Evolutionary conservation across 2,113 vertebrate genomes (phyloP).

Genomic region (Dicaeum eximium): DNA sequence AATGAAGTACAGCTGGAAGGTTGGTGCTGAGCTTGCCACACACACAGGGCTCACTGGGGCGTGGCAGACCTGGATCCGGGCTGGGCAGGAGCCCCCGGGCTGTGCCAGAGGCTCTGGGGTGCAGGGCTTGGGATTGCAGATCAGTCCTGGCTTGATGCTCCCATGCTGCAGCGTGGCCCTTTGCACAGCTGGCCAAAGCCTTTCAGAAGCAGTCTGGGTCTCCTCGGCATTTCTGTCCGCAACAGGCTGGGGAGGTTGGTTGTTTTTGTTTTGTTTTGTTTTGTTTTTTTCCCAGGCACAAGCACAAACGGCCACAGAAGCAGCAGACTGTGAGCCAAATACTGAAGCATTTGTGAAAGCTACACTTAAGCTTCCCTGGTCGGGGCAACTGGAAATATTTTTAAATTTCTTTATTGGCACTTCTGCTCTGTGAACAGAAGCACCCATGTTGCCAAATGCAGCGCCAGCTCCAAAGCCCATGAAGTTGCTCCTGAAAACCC

Average conservation of each 20-base stretch:
- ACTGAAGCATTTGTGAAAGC: slow-evolving; percentile 7
- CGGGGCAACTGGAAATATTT: neutral
- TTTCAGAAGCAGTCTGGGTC: neutral
- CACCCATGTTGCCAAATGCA: neutral
- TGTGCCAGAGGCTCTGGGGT: neutral
- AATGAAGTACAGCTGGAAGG: slow-evolving; percentile 21
- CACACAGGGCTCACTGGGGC: neutral
- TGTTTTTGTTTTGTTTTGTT: neutral
- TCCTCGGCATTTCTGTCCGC: neutral
- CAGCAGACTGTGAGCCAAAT: neutral
- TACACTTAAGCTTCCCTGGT: neutral
- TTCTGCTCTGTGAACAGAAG: neutral
- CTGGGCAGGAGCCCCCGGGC: neutral
- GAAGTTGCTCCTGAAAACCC: slow-evolving; percentile 42
- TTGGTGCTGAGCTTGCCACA: neutral
- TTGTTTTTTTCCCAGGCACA: neutral
- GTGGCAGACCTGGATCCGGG: neutral
- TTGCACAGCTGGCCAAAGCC: neutral
- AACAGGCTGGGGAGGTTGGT: neutral
- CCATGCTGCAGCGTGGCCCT: neutral
- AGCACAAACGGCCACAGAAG: neutral
- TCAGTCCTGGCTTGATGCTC: neutral
- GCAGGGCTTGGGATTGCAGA: neutral
- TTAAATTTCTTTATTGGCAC: neutral
- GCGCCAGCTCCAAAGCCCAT: neutral